Base-by-base conservation (phyloP, 2,113 vertebrate species). In the Semicossyphus pulcher region DNA sequence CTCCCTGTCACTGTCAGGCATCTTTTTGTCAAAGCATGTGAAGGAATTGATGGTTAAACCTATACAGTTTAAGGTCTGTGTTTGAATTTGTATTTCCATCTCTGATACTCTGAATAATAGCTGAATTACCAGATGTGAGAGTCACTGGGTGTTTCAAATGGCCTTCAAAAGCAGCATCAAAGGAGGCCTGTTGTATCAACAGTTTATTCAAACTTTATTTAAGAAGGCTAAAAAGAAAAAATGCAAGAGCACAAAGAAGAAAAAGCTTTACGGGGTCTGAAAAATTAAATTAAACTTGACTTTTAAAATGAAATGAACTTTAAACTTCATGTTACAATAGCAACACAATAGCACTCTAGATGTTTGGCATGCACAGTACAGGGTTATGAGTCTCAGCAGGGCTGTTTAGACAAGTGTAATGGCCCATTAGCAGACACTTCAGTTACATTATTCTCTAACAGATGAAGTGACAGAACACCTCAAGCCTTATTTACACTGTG, bases 361-460 rank as follows among this genome's bases (percentile, higher is more conserved):
- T 72, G 67, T 61, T 41, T 53, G 36, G 42, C 61, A 41, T 28
- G 32, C 25, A 48, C 25, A 18, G 56, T 7, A 32, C 16, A 44
- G 42, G 66, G 39, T 83, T 73, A 69, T 42, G 63, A 69, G 58
- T 83, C 80, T 73, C 74, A 36, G 69, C 20, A 47, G 69, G 32
- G 78, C 54, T 42, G 54, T 76, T 59, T 34, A 52, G 51, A 63
- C 37, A 49, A 73, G 63, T 26, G 36, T 63, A 67, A 77, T 58
- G 68, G 72, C 31, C 32, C 49, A 49, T 71, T 71, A 52, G 16
- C 41, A 25, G 39, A 68, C 23, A 18, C 20, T 69, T 62, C 25
- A 62, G 7, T 61, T 34, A 62, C 57, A 69, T 56, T 57, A 65
- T 44, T 26, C 47, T 48, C n/a, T 26, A 42, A 26, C 18, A 65